Evolutionary conservation across 2,888 invertebrate genomes (phyloP), one percentile per base, ranked within the genome.

Genomic region (Drosophila setosimentum): DNA sequence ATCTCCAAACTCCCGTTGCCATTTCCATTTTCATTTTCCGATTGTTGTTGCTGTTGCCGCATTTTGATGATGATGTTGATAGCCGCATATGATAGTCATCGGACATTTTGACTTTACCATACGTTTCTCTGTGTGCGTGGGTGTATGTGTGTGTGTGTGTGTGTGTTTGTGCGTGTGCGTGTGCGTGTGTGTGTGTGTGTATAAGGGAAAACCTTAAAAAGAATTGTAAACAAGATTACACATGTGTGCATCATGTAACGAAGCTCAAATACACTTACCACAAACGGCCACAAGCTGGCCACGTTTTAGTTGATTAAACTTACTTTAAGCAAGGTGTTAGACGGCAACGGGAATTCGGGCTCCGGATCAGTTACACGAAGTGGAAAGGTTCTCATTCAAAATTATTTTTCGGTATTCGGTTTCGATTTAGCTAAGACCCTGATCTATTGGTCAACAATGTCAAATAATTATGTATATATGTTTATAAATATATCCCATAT

Each of bases 31-130:
- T 10, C 37, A 32, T 51, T n/a, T 50, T 27, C 49, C 4, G 18
- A 27, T 37, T 54, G 35, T 51, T 51, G 33, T 29, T 68, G 65
- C 62, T 73, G 76, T 68, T 83, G 77, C 66, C 60, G 80, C 73
- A 74, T 80, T 82, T 84, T 89, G 89, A 86, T 89, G 89, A 89
- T 89, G 89, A 84, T 84, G 87, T 86, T 89, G 87, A 89, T 87
- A 84, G 84, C 82, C 81, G 83, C 73, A 80, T 68, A 87, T 82
- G 87, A 84, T 89, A 89, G 82, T 76, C 86, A 86, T 82, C 85
- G 75, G 72, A 68, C 76, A 67, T 72, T 75, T 74, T 74, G 70
- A 78, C 68, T 65, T 69, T 40, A 68, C 78, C 64, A 68, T 75
- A 58, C 35, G 35, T 13, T 33, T 45, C 29, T 33, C 30, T 48